phyloP scores from a whole-genome alignment of 2,888 invertebrate species.

The Adelognathus sp. region DNA sequence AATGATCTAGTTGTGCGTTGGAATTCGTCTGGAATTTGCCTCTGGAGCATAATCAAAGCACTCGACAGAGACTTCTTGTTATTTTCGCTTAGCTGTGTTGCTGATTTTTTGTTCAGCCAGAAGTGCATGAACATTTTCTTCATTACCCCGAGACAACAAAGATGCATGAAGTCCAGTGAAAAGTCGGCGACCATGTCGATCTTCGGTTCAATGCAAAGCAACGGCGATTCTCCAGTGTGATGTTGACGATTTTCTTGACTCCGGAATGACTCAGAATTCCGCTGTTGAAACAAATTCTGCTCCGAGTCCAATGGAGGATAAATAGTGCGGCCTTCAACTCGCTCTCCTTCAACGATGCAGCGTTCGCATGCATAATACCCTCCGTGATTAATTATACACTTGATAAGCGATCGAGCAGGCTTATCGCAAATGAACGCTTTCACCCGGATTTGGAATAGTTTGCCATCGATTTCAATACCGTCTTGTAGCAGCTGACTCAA shows the following conservation, averaged over 20 bases:
- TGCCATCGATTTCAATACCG: constrained; percentile 39
- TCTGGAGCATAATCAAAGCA: background rate
- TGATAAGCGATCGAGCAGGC: constrained; percentile 51
- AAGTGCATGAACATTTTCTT: constrained; percentile 26
- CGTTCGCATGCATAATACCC: constrained; percentile 39
- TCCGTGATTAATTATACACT: constrained; percentile 36
- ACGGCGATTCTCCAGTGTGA: constrained; percentile 35
- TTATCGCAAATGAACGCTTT: constrained; percentile 55
- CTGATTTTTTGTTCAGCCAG: constrained; percentile 13
- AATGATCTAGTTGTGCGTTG: constrained; percentile 58
- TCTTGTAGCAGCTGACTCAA: constrained; percentile 22
- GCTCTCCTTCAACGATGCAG: constrained; percentile 33
- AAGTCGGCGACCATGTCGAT: constrained; percentile 36
- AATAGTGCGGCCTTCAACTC: constrained; percentile 26
- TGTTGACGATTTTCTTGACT: constrained; percentile 38
- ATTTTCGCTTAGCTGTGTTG: background rate
- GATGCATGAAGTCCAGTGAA: constrained; percentile 39
- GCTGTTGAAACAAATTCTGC: too few relatives aligned
- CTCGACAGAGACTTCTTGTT: background rate
- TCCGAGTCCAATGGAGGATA: constrained; percentile 21
- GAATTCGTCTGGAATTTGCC: constrained; percentile 63
- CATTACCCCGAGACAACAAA: constrained; percentile 35
- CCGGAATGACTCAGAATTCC: constrained; percentile 44
- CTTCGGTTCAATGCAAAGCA: constrained; percentile 33
- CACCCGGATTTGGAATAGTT: constrained; percentile 37